These are phyloP conservation scores for Aegithalos caudatus DNA, from an alignment of 2,113 vertebrate species.

Conservation along the genomic window DNA sequence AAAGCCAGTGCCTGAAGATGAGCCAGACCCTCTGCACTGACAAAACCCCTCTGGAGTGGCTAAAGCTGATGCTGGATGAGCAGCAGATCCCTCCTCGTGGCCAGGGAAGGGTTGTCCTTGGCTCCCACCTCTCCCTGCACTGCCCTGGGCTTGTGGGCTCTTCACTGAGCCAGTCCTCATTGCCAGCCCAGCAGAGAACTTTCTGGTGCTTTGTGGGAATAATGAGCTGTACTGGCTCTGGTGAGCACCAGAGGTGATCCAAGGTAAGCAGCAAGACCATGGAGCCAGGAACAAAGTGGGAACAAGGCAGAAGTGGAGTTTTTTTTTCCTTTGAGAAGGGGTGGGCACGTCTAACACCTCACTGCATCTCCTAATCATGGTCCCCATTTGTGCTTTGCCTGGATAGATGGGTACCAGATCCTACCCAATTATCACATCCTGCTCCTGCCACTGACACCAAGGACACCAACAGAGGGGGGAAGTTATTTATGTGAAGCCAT, in stretches of 20 bases:
- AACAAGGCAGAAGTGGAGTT: not conserved
- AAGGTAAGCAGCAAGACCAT: not conserved
- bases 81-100: not conserved
- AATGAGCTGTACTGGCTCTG: not conserved
- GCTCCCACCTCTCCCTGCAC: not conserved
- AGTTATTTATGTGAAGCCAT: not conserved
- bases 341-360: not conserved
- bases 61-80: not conserved
- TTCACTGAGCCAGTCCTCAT: fast-evolving
- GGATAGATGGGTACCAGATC: not conserved
- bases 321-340: not conserved
- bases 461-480: not conserved
- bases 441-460: not conserved
- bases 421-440: not conserved
- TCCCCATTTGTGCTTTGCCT: not conserved
- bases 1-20: not conserved
- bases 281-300: not conserved
- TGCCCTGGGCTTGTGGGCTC: not conserved
- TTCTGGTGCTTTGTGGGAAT: not conserved
- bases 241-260: not conserved
- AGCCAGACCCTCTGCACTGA: not conserved
- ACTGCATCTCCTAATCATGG: not conserved
- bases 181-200: not conserved
- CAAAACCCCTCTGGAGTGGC: not conserved
- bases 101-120: not conserved